A percentile compares a stretch with the other conserved stretches of the same genome.
phyloP scores from a whole-genome alignment of 2,797 vertebrate genomes.

The Semotilus atromaculatus region DNA sequence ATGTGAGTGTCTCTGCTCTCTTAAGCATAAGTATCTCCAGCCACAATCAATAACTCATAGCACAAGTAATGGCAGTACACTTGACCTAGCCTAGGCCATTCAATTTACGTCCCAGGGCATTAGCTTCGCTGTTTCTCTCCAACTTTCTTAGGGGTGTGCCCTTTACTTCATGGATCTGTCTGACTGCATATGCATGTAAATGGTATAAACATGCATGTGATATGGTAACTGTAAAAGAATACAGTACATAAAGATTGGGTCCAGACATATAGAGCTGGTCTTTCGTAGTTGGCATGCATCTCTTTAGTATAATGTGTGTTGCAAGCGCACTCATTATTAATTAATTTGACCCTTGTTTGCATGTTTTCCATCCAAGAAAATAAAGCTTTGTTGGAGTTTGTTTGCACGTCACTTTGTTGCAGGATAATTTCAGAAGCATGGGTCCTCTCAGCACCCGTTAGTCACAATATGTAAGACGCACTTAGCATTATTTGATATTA shows the following conservation, averaged over 20 bases:
- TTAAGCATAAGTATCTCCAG: conserved; percentile 28
- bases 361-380: conserved; percentile 41
- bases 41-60: conserved; percentile 62
- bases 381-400: conserved; percentile 12
- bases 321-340: conserved; percentile 56
- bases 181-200: conserved; percentile 18
- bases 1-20: conserved; percentile 12
- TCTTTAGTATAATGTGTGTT: conserved; percentile 32
- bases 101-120: conserved; percentile 59
- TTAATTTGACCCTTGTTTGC: conserved; percentile 46
- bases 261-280: background rate
- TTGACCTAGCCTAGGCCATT: conserved; percentile 58
- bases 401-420: background rate
- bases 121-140: conserved; percentile 34
- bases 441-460: conserved; percentile 5
- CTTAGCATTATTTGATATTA: conserved; percentile 41
- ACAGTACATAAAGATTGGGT: background rate
- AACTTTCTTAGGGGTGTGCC: conserved; percentile 21
- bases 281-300: conserved; percentile 3
- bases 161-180: conserved; percentile 1
- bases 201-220: background rate
- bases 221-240: background rate
- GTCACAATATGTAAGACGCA: conserved; percentile 16
- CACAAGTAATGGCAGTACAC: conserved; percentile 61
- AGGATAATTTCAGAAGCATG: background rate